phyloP scores from a whole-genome alignment of 2,888 invertebrate species.

The Psylliodes chrysocephalus region DNA sequence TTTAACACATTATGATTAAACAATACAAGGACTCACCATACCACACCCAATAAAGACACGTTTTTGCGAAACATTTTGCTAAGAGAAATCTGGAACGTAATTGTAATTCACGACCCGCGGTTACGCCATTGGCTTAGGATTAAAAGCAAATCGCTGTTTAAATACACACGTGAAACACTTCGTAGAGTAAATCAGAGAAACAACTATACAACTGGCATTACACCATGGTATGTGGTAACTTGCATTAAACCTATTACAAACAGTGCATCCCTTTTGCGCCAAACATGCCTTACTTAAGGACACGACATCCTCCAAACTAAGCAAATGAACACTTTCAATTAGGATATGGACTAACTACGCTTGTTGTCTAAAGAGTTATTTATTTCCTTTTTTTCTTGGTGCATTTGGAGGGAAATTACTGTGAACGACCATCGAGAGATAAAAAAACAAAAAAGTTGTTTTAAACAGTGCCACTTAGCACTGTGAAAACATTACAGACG shows the following conservation, averaged over 20 bases:
- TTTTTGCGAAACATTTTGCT: no score
- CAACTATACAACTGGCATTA: constrained; percentile 44
- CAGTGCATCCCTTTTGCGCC: constrained; percentile 47
- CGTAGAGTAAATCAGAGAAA: constrained; percentile 48
- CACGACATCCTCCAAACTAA: constrained; percentile 51
- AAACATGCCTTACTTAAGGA: constrained; percentile 46
- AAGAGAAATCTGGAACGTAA: no score
- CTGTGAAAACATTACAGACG: no score
- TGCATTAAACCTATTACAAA: constrained; percentile 52
- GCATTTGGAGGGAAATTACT: no score
- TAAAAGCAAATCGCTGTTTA: constrained; percentile 55
- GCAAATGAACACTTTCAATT: constrained; percentile 46
- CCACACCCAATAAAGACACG: no score
- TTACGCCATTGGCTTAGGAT: constrained; percentile 44
- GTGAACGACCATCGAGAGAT: no score
- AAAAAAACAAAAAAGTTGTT: no score
- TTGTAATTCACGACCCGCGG: not conserved
- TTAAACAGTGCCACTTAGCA: no score
- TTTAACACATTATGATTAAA: no score
- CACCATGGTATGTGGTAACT: constrained; percentile 34
- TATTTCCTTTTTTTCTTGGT: not conserved
- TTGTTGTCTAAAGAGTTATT: no score
- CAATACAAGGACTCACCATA: no score
- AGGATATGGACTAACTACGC: not conserved
- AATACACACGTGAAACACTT: constrained; percentile 50